These are phyloP conservation scores for human (Homo sapiens) DNA, from an alignment of 2,113 vertebrate genomes.

Conservation along the genomic window DNA sequence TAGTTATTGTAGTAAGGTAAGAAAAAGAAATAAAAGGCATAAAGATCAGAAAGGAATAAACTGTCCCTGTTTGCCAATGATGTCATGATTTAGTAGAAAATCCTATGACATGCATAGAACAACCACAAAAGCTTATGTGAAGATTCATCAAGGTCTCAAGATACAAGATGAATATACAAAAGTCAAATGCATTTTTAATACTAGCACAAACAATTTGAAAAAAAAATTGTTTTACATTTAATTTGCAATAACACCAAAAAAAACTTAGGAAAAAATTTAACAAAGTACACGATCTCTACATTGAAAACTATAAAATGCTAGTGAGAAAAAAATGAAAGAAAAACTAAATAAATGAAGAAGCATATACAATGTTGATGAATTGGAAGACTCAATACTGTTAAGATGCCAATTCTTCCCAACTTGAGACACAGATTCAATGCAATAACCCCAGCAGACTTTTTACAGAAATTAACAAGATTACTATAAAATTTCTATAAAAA, in stretches of 20 bases:
- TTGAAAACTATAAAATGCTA: background rate
- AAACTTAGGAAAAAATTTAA: background rate
- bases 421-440: background rate
- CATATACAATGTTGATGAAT: background rate
- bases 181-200: background rate
- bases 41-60: background rate
- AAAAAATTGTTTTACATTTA: background rate
- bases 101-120: background rate
- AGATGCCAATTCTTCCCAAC: background rate
- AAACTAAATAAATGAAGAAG: background rate
- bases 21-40: background rate
- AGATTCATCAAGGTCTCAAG: background rate
- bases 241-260: background rate
- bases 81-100: background rate
- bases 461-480: background rate
- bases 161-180: background rate
- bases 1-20: background rate
- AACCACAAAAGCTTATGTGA: background rate
- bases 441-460: background rate
- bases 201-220: background rate
- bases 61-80: background rate
- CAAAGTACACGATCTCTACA: background rate
- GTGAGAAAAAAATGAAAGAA: background rate
- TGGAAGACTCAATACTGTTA: background rate
- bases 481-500: background rate